Evolutionary conservation across 2,888 invertebrate genomes (phyloP), one percentile per base, ranked within the genome.

Genomic region (Drosophila nigritarsus): DNA sequence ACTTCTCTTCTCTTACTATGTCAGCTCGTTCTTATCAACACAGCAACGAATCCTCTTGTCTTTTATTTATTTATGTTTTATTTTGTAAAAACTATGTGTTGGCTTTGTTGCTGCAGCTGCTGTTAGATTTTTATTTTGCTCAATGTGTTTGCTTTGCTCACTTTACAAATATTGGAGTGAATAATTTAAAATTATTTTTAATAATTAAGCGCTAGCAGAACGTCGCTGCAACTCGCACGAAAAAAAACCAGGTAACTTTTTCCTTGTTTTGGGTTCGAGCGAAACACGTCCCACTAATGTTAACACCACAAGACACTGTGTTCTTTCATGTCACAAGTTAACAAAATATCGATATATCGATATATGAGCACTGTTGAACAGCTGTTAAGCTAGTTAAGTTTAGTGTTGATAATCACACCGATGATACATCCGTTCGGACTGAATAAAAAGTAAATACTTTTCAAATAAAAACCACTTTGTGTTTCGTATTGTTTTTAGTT

Each of bases 221-320:
- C 71, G 60, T 63, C 24, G 53, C 63, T 75, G 71, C 75, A 69
- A 66, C 64, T 60, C 74, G 58, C 69, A 61, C 78, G 53, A 73
- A 58, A 61, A 70, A 73, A 70, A 63, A 61, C 38, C 49, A 62
- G 49, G 18, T 30, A 62, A 45, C 11, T 36, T 62, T 69, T 76
- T 69, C 63, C 61, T 77, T 77, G 77, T 74, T 78, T 77, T 66
- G 74, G 64, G 64, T 65, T 54, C 70, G 65, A 69, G 53, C 69
- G 56, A 34, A 15, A 20, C 49, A 70, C 74, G 60, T 58, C 49
- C 38, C 58, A 61, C 27, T n/a, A 60, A 75, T 63, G 63, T 71
- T 66, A 77, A 65, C 50, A 62, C 40, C 18, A 49, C 40, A 55
- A 59, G 51, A 63, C 61, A 54, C 58, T 62, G 49, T 40, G 54